phyloP scores from a whole-genome alignment of 2,113 vertebrate species.

The Capra hircus region DNA sequence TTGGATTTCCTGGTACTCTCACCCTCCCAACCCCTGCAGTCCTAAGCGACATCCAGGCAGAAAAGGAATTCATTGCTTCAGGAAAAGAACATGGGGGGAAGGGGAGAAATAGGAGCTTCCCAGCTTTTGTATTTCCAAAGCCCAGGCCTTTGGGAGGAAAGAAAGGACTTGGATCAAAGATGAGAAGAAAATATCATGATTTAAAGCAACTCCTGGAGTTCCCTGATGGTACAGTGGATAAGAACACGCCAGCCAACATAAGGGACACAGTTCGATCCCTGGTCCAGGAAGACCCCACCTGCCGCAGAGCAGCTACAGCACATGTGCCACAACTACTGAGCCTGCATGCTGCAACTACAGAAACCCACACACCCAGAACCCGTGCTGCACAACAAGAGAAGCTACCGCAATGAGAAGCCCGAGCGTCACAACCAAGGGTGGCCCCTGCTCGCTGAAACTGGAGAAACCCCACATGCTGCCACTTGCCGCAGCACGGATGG shows the following conservation, averaged over 20 bases:
- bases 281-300: neutral
- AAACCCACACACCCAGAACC: neutral
- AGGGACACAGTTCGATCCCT: neutral
- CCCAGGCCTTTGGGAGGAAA: neutral
- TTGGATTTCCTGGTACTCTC: neutral
- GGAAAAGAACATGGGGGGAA: neutral
- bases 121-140: neutral
- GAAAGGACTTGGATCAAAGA: neutral
- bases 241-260: neutral
- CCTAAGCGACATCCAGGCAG: neutral
- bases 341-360: neutral
- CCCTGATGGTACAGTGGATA: neutral
- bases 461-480: neutral
- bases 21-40: neutral
- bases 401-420: neutral
- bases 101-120: neutral
- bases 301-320: neutral
- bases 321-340: neutral
- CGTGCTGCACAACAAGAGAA: neutral
- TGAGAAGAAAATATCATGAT: neutral
- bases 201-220: neutral
- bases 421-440: neutral
- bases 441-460: rapidly evolving
- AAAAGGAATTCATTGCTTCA: neutral
- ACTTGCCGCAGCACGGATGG: neutral